Conservation (phyloP, 2,888 invertebrate species). For the Drosophila aldrichi region DNA sequence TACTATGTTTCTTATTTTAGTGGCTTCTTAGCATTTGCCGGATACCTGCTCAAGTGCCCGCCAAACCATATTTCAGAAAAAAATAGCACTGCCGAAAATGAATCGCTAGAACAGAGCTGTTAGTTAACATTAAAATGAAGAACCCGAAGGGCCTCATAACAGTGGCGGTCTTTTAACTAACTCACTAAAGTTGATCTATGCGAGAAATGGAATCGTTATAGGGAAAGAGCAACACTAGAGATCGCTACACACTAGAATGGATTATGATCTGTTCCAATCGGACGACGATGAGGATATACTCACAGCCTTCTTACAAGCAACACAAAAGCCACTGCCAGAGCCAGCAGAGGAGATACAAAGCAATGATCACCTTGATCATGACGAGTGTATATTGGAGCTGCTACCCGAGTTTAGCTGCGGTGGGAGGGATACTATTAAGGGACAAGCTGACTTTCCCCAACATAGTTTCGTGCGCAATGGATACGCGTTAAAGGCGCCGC, state of each 20-base stretch:
- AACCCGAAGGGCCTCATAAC: neutral
- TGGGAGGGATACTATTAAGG: slow-evolving; percentile 77
- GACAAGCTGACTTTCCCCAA: slow-evolving; percentile 60
- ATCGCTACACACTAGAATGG: slow-evolving; percentile 65
- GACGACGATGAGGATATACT: slow-evolving; percentile 84
- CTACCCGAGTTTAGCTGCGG: slow-evolving; percentile 82
- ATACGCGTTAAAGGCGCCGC: slow-evolving; percentile 51
- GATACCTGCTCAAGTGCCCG: neutral
- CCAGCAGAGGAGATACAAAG: neutral
- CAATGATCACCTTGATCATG: neutral
- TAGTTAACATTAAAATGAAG: neutral
- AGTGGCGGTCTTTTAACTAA: neutral
- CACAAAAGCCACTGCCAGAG: slow-evolving; percentile 55
- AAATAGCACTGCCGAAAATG: neutral
- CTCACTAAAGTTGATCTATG: neutral
- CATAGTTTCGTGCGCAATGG: slow-evolving; percentile 79
- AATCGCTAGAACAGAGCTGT: neutral
- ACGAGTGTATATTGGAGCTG: slow-evolving; percentile 35
- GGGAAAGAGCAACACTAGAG: neutral
- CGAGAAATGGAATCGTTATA: neutral
- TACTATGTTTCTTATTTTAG: neutral
- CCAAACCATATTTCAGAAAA: neutral
- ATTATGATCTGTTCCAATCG: slow-evolving; percentile 84
- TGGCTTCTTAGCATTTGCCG: neutral
- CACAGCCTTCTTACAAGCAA: slow-evolving; percentile 74